A percentile compares a stretch with the other conserved stretches of the same genome.
Conservation (phyloP, 2,888 invertebrate species). For the Drosophila prolongata region DNA sequence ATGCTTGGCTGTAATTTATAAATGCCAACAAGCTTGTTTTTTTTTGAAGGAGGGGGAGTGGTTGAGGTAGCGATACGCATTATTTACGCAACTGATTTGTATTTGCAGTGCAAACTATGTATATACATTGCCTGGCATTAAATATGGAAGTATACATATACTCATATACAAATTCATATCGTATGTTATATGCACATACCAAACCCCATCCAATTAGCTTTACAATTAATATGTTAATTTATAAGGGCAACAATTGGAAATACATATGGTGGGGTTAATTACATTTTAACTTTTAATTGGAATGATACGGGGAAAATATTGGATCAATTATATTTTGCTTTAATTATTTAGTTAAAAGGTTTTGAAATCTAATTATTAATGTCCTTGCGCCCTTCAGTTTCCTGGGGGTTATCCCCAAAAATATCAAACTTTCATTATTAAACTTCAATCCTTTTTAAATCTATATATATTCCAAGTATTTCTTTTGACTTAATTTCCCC, state of each 20-base stretch:
- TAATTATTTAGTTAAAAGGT: background rate
- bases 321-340: too few species aligned
- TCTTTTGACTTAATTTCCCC: too few species aligned
- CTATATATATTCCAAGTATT: too few species aligned
- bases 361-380: too few species aligned
- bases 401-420: too few species aligned
- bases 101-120: slow-evolving; percentile 69
- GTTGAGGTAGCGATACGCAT: slow-evolving; percentile 63
- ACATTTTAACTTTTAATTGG: slow-evolving; percentile 2
- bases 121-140: slow-evolving; percentile 5
- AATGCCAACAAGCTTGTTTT: slow-evolving; percentile 31
- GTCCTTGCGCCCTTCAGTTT: too few species aligned
- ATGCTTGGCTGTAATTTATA: slow-evolving; percentile 71
- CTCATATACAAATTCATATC: background rate
- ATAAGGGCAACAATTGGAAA: slow-evolving; percentile 2
- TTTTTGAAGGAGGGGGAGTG: slow-evolving; percentile 5
- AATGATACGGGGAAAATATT: background rate
- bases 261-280: slow-evolving; percentile 8
- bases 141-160: background rate
- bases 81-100: slow-evolving; percentile 81
- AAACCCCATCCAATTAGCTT: slow-evolving; percentile 11
- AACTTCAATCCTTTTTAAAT: too few species aligned
- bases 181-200: background rate
- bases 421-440: too few species aligned
- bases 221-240: slow-evolving; percentile 20